phyloP scores from a whole-genome alignment of 2,888 invertebrate species.

The Lacanobia oleracea region DNA sequence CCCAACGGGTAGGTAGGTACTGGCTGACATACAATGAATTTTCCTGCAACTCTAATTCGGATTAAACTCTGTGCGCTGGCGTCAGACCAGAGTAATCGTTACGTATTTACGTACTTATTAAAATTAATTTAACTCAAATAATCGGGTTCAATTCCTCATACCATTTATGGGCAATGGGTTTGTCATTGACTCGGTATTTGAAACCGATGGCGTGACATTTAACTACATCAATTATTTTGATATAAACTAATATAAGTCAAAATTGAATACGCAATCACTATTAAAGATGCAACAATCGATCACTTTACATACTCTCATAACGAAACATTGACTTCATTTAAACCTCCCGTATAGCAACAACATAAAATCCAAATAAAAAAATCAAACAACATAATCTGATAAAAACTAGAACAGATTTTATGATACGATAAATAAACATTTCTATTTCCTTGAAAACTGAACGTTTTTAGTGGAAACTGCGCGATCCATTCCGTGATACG shows the following conservation, averaged over 20 bases:
- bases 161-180: slow-evolving; percentile 9
- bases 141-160: slow-evolving; percentile 31
- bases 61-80: slow-evolving; percentile 9
- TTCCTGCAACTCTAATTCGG: slow-evolving; percentile 47
- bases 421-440: slow-evolving; percentile 64
- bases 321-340: slow-evolving; percentile 31
- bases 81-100: slow-evolving; percentile 21
- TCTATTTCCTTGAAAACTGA: slow-evolving; percentile 67
- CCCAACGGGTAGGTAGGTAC: slow-evolving; percentile 8
- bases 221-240: not conserved
- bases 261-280: not conserved
- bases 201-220: not conserved
- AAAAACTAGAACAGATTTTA: slow-evolving; percentile 61
- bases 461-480: slow-evolving; percentile 71
- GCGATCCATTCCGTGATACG: slow-evolving; percentile 71
- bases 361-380: slow-evolving; percentile 52
- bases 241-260: slow-evolving; percentile 5
- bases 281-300: slow-evolving; percentile 9
- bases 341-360: slow-evolving; percentile 54
- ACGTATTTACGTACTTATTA: not conserved
- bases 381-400: slow-evolving; percentile 63
- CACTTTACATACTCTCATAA: slow-evolving; percentile 26
- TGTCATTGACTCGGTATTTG: not conserved
- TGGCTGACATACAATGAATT: slow-evolving; percentile 17
- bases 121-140: slow-evolving; percentile 24